Evolutionary conservation across 2,797 vertebrate species (phyloP).

Genomic region (Rachycentron canadum): DNA sequence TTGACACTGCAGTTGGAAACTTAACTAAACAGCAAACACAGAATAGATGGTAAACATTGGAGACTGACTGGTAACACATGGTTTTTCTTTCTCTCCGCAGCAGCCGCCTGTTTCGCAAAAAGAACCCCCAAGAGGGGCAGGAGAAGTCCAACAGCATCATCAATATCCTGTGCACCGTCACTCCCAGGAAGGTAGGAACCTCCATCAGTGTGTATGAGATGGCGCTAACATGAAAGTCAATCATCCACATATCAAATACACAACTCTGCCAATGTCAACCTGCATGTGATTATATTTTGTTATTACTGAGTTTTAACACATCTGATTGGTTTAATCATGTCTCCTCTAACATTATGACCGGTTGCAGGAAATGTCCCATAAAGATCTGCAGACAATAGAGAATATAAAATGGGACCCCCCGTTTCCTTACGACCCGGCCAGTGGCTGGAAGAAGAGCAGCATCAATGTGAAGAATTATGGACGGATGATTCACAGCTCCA

Average conservation of each 20-base stretch:
- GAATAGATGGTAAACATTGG: slow-evolving; percentile 43
- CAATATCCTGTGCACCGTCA: slow-evolving; percentile 88
- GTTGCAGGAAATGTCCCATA: slow-evolving; percentile 86
- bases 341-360: slow-evolving; percentile 29
- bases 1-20: slow-evolving; percentile 34
- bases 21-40: slow-evolving; percentile 22
- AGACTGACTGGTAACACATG: slow-evolving; percentile 41
- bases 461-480: slow-evolving; percentile 93
- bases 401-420: slow-evolving; percentile 91
- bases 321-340: slow-evolving; percentile 19
- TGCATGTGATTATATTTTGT: background rate
- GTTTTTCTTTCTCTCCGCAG: slow-evolving; percentile 66
- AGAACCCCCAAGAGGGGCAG: slow-evolving; percentile 87
- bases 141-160: slow-evolving; percentile 91
- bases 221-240: background rate
- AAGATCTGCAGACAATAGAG: slow-evolving; percentile 85
- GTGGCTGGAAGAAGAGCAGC: slow-evolving; percentile 91
- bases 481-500: slow-evolving; percentile 94
- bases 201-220: background rate
- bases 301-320: slow-evolving; percentile 6
- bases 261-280: background rate
- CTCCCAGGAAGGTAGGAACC: slow-evolving; percentile 84
- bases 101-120: slow-evolving; percentile 87
- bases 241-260: slow-evolving; percentile 12
- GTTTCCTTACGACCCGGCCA: slow-evolving; percentile 85